Conservation (phyloP, 2,888 invertebrate genomes). For the Sceliomorpha sp. region DNA sequence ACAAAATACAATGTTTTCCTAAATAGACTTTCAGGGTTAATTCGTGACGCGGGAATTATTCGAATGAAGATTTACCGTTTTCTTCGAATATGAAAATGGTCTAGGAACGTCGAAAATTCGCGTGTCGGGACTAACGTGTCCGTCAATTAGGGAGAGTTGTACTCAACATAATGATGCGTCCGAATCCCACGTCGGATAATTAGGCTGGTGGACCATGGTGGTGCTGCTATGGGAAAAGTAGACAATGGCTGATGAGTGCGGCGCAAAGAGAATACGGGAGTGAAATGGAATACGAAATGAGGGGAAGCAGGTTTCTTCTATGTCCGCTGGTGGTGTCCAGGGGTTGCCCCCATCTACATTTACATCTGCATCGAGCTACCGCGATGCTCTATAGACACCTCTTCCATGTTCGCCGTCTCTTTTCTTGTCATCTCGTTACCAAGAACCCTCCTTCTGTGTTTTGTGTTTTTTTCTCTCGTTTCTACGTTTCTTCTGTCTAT, state of each 20-base stretch:
- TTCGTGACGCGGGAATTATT: too few relatives aligned
- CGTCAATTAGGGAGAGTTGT: slow-evolving; percentile 64
- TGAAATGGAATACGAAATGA: slow-evolving; percentile 78
- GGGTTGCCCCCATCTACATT: slow-evolving; percentile 59
- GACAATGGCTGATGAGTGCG: slow-evolving; percentile 72
- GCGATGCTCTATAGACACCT: slow-evolving; percentile 54
- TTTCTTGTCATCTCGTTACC: slow-evolving; percentile 45
- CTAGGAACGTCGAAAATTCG: slow-evolving; percentile 27
- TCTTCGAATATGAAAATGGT: background rate
- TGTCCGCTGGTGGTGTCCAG: slow-evolving; percentile 57
- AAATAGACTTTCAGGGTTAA: too few relatives aligned
- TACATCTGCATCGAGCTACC: slow-evolving; percentile 51
- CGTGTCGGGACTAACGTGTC: slow-evolving; percentile 21
- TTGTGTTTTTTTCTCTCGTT: slow-evolving; percentile 31
- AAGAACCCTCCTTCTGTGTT: slow-evolving; percentile 33
- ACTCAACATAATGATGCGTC: slow-evolving; percentile 37
- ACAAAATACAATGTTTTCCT: too few relatives aligned
- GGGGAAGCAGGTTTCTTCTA: slow-evolving; percentile 65
- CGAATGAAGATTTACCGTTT: background rate
- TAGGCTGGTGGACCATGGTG: slow-evolving; percentile 58
- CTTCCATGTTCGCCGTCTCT: slow-evolving; percentile 52
- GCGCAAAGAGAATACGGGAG: slow-evolving; percentile 75
- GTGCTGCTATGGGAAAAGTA: slow-evolving; percentile 67
- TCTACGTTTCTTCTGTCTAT: slow-evolving; percentile 24
- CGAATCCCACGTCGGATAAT: slow-evolving; percentile 56